Conservation (phyloP, 2,113 vertebrate species). For the Seriola aureovittata region DNA sequence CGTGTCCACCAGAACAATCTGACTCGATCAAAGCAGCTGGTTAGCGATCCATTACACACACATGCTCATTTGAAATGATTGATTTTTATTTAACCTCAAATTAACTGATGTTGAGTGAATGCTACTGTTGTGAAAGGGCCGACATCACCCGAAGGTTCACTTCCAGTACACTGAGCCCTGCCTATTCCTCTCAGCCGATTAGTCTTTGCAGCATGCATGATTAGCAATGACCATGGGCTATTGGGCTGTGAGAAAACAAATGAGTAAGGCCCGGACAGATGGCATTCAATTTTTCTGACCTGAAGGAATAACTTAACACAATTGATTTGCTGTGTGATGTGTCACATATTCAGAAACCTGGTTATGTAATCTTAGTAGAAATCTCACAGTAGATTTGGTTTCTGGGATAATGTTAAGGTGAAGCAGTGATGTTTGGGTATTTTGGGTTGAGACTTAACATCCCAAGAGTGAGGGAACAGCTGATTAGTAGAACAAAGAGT, state of each 20-base stretch:
- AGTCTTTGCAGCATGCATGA: constrained; percentile 63
- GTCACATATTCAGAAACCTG: constrained; percentile 14
- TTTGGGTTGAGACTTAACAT: neutral
- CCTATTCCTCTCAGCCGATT: constrained; percentile 52
- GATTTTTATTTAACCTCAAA: constrained; percentile 44
- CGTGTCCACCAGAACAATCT: constrained; percentile 10
- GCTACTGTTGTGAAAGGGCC: constrained; percentile 35
- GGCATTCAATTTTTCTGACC: constrained; percentile 49
- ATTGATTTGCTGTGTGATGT: constrained; percentile 17
- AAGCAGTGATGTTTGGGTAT: neutral
- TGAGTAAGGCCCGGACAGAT: constrained; percentile 44
- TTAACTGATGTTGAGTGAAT: constrained; percentile 15
- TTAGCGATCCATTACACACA: constrained; percentile 14
- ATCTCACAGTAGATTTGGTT: constrained; percentile 17
- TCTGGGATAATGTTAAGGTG: neutral
- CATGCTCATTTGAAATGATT: constrained; percentile 35
- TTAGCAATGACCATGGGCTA: constrained; percentile 62
- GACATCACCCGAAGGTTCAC: constrained; percentile 42
- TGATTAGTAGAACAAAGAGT: constrained; percentile 4
- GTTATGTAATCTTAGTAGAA: constrained; percentile 19
- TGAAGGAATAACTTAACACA: constrained; percentile 55
- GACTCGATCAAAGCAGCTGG: constrained; percentile 39
- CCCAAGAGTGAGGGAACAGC: neutral
- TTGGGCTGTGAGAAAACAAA: constrained; percentile 50
- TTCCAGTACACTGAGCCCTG: constrained; percentile 48